Percentiles rank a stretch among this genome's conserved stretches.
These are phyloP conservation scores for Moxostoma hubbsi DNA, from an alignment of 2,797 vertebrate genomes.

Conservation along the genomic window DNA sequence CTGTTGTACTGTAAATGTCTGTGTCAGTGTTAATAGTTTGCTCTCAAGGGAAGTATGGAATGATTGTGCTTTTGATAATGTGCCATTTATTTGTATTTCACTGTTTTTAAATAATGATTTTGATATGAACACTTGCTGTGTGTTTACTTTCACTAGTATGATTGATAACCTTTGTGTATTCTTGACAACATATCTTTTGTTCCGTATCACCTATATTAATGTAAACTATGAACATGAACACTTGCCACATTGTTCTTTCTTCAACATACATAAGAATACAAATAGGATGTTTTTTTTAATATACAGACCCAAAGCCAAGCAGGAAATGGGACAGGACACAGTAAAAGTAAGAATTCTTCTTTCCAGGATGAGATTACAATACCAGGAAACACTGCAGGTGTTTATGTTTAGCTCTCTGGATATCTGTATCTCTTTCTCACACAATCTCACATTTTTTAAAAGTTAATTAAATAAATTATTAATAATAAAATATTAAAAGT, in stretches of 20 bases:
- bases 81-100: conserved; percentile 51
- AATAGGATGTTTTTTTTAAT: conserved; percentile 31
- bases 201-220: conserved; percentile 46
- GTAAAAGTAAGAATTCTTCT: conserved; percentile 44
- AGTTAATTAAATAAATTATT: background rate
- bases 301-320: conserved; percentile 44
- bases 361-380: conserved; percentile 62
- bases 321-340: conserved; percentile 48
- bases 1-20: conserved; percentile 66
- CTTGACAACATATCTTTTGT: conserved; percentile 54
- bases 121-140: conserved; percentile 57
- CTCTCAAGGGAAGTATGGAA: background rate
- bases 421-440: background rate
- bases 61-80: conserved; percentile 42
- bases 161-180: conserved; percentile 47
- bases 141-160: conserved; percentile 48
- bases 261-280: conserved; percentile 50
- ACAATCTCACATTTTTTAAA: background rate
- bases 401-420: background rate
- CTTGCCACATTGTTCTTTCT: conserved; percentile 48
- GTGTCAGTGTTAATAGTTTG: conserved; percentile 61
- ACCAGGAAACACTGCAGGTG: conserved; percentile 66
- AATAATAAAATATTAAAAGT: background rate
- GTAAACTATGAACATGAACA: conserved; percentile 37
- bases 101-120: conserved; percentile 50